Percentiles rank a stretch among this genome's conserved stretches.
Conservation (phyloP, 2,888 invertebrate genomes). For the Eremobia ochroleuca region DNA sequence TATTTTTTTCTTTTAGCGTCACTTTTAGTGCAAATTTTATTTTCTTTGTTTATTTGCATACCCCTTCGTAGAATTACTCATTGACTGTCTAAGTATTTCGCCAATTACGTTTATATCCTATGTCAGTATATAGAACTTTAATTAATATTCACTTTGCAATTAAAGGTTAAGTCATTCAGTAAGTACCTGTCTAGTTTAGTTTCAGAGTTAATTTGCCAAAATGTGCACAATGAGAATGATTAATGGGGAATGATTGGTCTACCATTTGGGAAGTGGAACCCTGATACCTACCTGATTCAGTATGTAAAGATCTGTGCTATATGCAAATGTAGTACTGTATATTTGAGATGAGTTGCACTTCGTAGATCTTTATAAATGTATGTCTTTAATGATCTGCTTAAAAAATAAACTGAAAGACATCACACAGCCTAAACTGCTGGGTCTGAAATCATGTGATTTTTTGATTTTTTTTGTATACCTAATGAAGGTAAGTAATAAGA, state of each 20-base stretch:
- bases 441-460: too few species aligned
- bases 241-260: too few species aligned
- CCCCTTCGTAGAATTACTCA: not conserved
- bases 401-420: too few species aligned
- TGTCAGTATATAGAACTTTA: not conserved
- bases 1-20: too few species aligned
- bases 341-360: too few species aligned
- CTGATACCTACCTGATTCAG: not conserved
- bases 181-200: not conserved
- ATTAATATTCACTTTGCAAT: not conserved
- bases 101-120: not conserved
- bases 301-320: not conserved
- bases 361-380: too few species aligned
- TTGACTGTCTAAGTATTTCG: not conserved
- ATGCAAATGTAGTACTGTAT: not conserved
- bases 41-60: too few species aligned
- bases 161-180: not conserved
- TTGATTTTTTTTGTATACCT: too few species aligned
- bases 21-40: too few species aligned
- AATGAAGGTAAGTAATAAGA: too few species aligned
- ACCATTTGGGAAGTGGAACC: not conserved
- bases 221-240: conserved; percentile 19
- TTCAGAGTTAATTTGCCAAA: conserved; percentile 12
- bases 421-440: too few species aligned
- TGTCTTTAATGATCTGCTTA: too few species aligned